Conservation (phyloP, 2,888 invertebrate species). For the Anorthoa munda region DNA sequence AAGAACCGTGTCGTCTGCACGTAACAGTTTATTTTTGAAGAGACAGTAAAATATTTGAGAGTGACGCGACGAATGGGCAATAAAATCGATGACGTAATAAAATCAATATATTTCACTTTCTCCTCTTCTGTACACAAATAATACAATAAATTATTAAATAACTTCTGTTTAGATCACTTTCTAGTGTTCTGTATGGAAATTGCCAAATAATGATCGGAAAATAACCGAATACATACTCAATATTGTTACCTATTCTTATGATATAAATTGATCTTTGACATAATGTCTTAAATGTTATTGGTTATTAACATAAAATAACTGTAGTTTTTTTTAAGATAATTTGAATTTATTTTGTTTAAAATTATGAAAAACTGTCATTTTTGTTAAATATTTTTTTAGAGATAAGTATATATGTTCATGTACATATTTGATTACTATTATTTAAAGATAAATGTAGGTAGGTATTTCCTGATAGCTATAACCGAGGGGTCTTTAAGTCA, state of each 20-base stretch:
- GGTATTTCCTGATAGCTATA: too few species aligned
- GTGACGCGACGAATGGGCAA: conserved; percentile 7
- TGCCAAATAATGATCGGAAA: conserved; percentile 31
- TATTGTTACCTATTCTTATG: conserved; percentile 4
- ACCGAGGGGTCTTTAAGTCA: too few species aligned
- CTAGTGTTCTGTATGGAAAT: conserved; percentile 39
- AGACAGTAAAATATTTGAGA: conserved; percentile 44
- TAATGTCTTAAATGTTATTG: neutral
- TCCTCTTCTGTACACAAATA: conserved; percentile 44
- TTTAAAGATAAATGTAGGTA: neutral
- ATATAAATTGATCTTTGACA: conserved; percentile 36
- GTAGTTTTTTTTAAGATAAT: neutral
- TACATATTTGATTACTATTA: neutral
- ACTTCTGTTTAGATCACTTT: conserved; percentile 47
- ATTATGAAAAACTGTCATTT: neutral
- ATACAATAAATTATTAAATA: conserved; percentile 54
- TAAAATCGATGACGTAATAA: conserved; percentile 21
- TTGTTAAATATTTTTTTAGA: neutral
- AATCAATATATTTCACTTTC: conserved; percentile 59
- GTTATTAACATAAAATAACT: conserved; percentile 6
- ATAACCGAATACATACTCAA: conserved; percentile 7
- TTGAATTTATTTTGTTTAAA: neutral
- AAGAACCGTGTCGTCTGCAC: conserved; percentile 37
- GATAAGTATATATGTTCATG: too few species aligned
- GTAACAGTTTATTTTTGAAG: conserved; percentile 21